These are phyloP conservation scores for Toxotes lorentzi DNA, from an alignment of 2,797 vertebrate genomes.

Conservation along the genomic window DNA sequence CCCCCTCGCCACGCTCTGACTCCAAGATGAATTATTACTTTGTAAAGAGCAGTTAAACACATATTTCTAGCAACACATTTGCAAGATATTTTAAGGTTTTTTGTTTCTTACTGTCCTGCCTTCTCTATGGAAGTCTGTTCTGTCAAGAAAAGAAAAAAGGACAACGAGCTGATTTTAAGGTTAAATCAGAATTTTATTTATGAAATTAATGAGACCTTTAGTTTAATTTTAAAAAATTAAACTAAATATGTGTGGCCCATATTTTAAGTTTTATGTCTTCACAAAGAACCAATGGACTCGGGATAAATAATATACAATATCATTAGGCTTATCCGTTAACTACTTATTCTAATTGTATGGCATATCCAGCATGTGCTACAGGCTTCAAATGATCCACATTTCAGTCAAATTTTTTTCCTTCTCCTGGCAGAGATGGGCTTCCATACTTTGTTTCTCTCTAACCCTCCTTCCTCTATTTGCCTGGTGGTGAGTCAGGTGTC, in stretches of 20 bases:
- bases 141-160: not conserved
- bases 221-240: not conserved
- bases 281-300: not conserved
- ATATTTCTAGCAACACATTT: slow-evolving; percentile 10
- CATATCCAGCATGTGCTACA: slow-evolving; percentile 34
- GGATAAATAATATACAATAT: slow-evolving; percentile 15
- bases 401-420: slow-evolving; percentile 15
- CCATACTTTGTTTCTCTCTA: slow-evolving; percentile 40
- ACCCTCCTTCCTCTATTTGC: slow-evolving; percentile 48
- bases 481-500: slow-evolving; percentile 74
- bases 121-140: slow-evolving; percentile 1
- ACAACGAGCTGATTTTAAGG: not conserved
- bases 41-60: slow-evolving; percentile 23
- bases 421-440: slow-evolving; percentile 26
- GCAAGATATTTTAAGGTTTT: slow-evolving; percentile 14
- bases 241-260: not conserved
- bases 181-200: not conserved
- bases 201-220: not conserved
- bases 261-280: not conserved
- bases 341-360: slow-evolving; percentile 25
- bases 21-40: slow-evolving; percentile 54
- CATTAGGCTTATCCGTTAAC: slow-evolving; percentile 7
- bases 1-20: slow-evolving; percentile 40
- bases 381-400: slow-evolving; percentile 30
- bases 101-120: slow-evolving; percentile 8